These are phyloP conservation scores for Aphaenogaster rudis DNA, from an alignment of 1,140 invertebrate genomes.

Conservation along the genomic window DNA sequence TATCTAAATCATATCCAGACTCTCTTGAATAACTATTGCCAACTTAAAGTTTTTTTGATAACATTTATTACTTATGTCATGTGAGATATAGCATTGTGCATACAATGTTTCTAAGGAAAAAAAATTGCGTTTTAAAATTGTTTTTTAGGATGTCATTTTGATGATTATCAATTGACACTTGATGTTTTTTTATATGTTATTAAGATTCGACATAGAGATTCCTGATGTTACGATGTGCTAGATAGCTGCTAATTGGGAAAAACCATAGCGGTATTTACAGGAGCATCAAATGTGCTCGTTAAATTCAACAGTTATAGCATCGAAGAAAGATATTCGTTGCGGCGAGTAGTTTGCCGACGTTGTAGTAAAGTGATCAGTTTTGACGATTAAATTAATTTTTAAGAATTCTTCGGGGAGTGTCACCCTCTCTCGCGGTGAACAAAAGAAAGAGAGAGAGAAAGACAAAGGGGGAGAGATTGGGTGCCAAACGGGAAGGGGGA, in stretches of 20 bases:
- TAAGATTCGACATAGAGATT: background rate
- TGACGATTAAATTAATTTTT: slow-evolving; percentile 69
- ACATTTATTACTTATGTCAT: background rate
- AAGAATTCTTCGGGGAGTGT: slow-evolving; percentile 66
- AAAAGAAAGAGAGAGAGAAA: slow-evolving; percentile 69
- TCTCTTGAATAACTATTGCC: background rate
- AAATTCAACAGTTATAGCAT: background rate
- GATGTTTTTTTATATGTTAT: background rate
- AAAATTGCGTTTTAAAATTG: background rate
- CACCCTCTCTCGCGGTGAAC: slow-evolving; percentile 48
- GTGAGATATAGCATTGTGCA: background rate
- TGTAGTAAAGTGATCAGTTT: slow-evolving; percentile 46
- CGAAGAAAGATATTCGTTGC: slow-evolving; percentile 8
- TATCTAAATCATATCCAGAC: background rate
- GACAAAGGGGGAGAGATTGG: slow-evolving; percentile 61
- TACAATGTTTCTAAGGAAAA: background rate
- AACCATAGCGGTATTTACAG: background rate
- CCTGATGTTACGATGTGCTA: background rate
- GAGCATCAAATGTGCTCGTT: background rate
- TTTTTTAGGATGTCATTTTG: background rate
- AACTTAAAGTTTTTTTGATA: background rate
- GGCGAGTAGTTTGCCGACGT: background rate
- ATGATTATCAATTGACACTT: background rate
- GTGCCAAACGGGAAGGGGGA: slow-evolving; percentile 54
- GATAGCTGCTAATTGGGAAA: background rate